Base-by-base conservation (phyloP, 2,797 vertebrate species). In the Galagoides demidoff region DNA sequence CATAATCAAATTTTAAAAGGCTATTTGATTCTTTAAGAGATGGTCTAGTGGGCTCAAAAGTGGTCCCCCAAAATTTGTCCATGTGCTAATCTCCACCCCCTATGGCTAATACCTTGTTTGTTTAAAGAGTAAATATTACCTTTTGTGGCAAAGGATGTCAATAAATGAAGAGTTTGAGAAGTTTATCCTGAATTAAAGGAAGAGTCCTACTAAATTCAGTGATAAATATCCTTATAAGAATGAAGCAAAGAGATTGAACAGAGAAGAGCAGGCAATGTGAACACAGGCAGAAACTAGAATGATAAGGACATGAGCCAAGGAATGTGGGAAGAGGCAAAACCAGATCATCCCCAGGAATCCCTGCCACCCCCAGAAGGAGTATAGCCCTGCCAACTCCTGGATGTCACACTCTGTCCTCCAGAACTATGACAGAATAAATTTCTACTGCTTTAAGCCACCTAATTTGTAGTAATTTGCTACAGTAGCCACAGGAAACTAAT, bases 121-220 rank as follows among this genome's bases (percentile, higher is more conserved):
- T 78, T 73, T 84, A 57, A 93, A 92, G n/a, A 85, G 34, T 77
- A 77, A 63, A 68, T 17, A 45, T 71, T 89, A 63, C 11, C 20
- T 70, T 71, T 39, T 23, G 14, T 64, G 37, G 55, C n/a, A 49
- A 70, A 77, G 78, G 4, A 59, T 88, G 17, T 29, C 16, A 66
- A 29, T 59, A 37, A 12, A 39, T 43, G 25, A 68, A 19, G 34
- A 52, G 74, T 93, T 66, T 73, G 52, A 55, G 45, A 78, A 49
- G 22, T 1, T 90, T 61, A 64, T 59, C 29, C 45, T 79, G 39
- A 7, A 90, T 79, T 90, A n/a, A 14, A n/a, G 7, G 29, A 25
- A 84, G 19, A 27, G 16, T 1, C 19, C 22, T 57, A 4, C 13
- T 86, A 73, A 87, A 29, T 57, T 20, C 20, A 92, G 20, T 57